Percentiles rank a stretch among this genome's conserved stretches.
Evolutionary conservation across 2,113 vertebrate species (phyloP).

Genomic region (Heterotis niloticus): DNA sequence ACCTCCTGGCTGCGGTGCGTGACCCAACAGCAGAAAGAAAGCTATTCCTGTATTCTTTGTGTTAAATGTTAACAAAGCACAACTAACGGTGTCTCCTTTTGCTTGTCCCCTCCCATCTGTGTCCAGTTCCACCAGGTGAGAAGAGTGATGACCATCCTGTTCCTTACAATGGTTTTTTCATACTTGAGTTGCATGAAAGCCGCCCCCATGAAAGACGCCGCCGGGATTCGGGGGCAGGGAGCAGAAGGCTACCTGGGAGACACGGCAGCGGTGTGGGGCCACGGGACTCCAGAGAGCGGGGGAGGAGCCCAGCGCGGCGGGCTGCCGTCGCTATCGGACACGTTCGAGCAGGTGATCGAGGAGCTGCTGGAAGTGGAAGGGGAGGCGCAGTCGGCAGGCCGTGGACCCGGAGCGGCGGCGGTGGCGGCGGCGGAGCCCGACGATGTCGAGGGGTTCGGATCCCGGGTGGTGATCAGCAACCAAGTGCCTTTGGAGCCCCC

Average conservation of each 20-base stretch:
- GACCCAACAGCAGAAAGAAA: neutral
- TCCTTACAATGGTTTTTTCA: conserved; percentile 99
- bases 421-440: conserved; percentile 70
- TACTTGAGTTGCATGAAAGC: conserved; percentile 99
- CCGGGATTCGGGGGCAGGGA: conserved; percentile 84
- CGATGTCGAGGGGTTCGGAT: conserved; percentile 93
- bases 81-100: conserved; percentile 14
- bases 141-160: conserved; percentile 99
- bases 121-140: conserved; percentile 98
- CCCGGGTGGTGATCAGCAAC: conserved; percentile 96
- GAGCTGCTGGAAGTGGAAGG: conserved; percentile 86
- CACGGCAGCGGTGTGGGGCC: conserved; percentile 70
- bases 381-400: conserved; percentile 72
- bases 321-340: conserved; percentile 86
- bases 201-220: conserved; percentile 95
- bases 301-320: conserved; percentile 72
- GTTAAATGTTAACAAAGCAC: neutral
- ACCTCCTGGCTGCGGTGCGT: neutral
- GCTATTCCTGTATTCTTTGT: neutral
- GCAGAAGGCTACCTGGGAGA: conserved; percentile 88
- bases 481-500: conserved; percentile 99
- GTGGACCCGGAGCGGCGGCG: conserved; percentile 49
- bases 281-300: conserved; percentile 86
- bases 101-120: conserved; percentile 37
- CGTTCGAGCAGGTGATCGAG: conserved; percentile 96